Percentiles rank a stretch among this genome's conserved stretches.
phyloP scores from a whole-genome alignment of 2,888 invertebrate genomes.

The Megaustenia siamemsis region DNA sequence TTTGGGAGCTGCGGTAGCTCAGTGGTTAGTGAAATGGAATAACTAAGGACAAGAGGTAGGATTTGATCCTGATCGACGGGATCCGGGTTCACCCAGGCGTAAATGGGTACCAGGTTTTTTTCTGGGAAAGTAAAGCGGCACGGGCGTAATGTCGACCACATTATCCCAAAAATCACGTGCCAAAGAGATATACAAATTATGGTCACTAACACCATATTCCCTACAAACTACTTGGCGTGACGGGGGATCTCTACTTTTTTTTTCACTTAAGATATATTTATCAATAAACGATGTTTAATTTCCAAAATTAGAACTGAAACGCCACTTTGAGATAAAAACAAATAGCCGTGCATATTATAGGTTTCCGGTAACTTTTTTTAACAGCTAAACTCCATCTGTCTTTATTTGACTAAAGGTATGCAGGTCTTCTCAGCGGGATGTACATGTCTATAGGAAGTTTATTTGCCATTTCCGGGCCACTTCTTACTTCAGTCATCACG shows the following conservation, averaged over 20 bases:
- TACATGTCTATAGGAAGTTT: background rate
- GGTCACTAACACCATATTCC: too few relatives aligned
- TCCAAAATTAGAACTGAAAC: background rate
- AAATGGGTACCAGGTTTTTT: too few relatives aligned
- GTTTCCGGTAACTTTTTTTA: background rate
- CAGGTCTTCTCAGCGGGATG: conserved; percentile 7
- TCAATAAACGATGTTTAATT: background rate
- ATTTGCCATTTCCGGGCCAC: conserved; percentile 14
- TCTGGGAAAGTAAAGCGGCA: too few relatives aligned
- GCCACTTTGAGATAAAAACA: background rate
- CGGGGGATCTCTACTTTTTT: background rate
- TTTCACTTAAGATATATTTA: background rate
- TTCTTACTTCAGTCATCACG: background rate
- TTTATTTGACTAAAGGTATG: conserved; percentile 23
- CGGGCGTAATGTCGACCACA: too few relatives aligned
- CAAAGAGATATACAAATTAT: too few relatives aligned
- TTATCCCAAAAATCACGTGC: too few relatives aligned
- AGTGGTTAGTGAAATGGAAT: too few relatives aligned
- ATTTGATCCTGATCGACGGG: too few relatives aligned
- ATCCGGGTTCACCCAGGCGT: too few relatives aligned
- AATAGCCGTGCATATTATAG: background rate
- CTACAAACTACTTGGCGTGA: too few relatives aligned
- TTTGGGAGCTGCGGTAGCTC: too few relatives aligned
- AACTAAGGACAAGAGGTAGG: too few relatives aligned
- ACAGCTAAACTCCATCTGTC: background rate